Conservation (phyloP, 2,113 vertebrate genomes). For the Sander lucioperca region DNA sequence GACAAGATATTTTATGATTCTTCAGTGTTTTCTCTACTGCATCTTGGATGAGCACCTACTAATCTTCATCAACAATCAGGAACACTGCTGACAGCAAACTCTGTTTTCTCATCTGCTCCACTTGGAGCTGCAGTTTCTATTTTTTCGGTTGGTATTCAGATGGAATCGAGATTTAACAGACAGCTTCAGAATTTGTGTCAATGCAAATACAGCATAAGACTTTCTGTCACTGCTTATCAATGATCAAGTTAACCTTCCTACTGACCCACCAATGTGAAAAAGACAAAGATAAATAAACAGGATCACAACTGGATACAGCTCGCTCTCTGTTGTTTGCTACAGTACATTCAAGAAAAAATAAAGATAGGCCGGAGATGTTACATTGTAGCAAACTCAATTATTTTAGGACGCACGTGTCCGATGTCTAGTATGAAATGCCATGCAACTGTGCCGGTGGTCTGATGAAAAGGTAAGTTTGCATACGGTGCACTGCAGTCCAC, state of each 20-base stretch:
- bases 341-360: no score
- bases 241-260: constrained; percentile 19
- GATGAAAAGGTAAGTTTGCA: constrained; percentile 51
- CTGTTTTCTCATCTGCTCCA: constrained; percentile 13
- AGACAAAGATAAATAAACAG: not conserved
- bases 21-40: not conserved
- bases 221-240: not conserved
- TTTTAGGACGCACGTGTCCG: not conserved
- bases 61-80: constrained; percentile 19
- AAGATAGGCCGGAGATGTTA: no score
- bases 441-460: constrained; percentile 14
- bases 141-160: constrained; percentile 1
- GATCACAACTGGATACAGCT: not conserved
- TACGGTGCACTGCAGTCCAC: constrained; percentile 22
- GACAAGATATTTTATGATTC: not conserved
- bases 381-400: no score
- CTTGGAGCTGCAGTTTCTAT: not conserved
- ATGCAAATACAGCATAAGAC: not conserved
- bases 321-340: no score
- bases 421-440: constrained; percentile 8
- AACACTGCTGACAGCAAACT: constrained; percentile 26
- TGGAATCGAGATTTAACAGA: not conserved
- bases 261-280: not conserved
- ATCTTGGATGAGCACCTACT: constrained; percentile 10
- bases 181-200: not conserved